Evolutionary conservation across 2,888 invertebrate species (phyloP).

Genomic region (Cyrtodaria siliqua): DNA sequence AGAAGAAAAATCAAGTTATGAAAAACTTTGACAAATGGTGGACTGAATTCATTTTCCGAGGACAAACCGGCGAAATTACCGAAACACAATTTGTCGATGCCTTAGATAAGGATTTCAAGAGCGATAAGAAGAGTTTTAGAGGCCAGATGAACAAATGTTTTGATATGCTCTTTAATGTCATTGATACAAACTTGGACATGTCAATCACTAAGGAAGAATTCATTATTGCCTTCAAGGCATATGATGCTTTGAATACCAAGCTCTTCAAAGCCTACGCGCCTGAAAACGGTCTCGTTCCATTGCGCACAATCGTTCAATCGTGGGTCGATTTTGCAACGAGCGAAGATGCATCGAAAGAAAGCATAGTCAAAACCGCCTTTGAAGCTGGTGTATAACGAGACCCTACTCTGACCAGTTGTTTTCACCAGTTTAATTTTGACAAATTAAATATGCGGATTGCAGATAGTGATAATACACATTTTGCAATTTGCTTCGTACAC

Average conservation of each 20-base stretch:
- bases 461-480: too few species aligned
- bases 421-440: too few species aligned
- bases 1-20: constrained; percentile 50
- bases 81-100: constrained; percentile 53
- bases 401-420: too few species aligned
- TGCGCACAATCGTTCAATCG: constrained; percentile 62
- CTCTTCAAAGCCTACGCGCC: constrained; percentile 62
- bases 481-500: too few species aligned
- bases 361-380: constrained; percentile 64
- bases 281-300: constrained; percentile 57
- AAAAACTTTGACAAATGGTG: constrained; percentile 67
- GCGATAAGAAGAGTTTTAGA: constrained; percentile 53
- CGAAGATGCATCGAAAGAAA: constrained; percentile 45
- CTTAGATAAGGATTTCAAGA: constrained; percentile 35
- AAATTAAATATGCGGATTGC: too few species aligned
- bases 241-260: constrained; percentile 63
- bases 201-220: constrained; percentile 70
- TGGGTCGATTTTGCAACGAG: constrained; percentile 59
- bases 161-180: constrained; percentile 65
- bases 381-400: constrained; percentile 54
- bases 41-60: constrained; percentile 64
- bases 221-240: constrained; percentile 68
- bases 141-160: constrained; percentile 62
- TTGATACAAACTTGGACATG: constrained; percentile 70
- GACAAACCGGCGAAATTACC: constrained; percentile 52